Conservation (phyloP, 2,113 vertebrate genomes). For the Takifugu bimaculatus region DNA sequence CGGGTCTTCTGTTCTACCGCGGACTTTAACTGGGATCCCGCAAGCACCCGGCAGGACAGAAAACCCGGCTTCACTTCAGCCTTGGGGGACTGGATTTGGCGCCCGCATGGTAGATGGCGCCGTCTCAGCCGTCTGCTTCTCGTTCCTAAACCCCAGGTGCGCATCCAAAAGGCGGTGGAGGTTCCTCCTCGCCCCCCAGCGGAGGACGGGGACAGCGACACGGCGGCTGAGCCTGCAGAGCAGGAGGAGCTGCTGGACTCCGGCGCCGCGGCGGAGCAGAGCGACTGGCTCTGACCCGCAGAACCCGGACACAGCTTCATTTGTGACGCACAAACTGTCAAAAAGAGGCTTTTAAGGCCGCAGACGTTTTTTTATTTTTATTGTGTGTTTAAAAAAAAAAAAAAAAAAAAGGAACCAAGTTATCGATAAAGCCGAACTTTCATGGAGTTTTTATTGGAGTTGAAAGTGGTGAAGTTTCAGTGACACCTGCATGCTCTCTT, state of each 20-base stretch:
- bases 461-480: constrained; percentile 23
- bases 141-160: constrained; percentile 42
- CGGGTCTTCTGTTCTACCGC: too few species aligned
- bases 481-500: constrained; percentile 11
- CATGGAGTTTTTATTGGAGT: background rate
- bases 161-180: constrained; percentile 19
- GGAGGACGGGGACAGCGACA: background rate
- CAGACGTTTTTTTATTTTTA: constrained; percentile 40
- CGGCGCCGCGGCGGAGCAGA: constrained; percentile 18
- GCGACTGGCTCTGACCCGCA: constrained; percentile 53
- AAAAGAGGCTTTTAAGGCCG: constrained; percentile 10
- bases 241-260: constrained; percentile 59
- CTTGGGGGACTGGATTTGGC: too few species aligned
- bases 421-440: too few species aligned
- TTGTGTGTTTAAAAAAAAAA: background rate
- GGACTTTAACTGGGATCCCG: too few species aligned
- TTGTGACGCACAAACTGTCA: background rate
- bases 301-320: background rate
- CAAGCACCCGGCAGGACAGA: too few species aligned
- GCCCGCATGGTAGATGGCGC: too few species aligned
- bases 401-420: too few species aligned
- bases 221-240: constrained; percentile 42
- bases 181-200: background rate
- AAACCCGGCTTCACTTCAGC: too few species aligned
- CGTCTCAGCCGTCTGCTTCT: too few species aligned